Base-by-base conservation (phyloP, 2,888 invertebrate species). In the Pimpla rufipes region DNA sequence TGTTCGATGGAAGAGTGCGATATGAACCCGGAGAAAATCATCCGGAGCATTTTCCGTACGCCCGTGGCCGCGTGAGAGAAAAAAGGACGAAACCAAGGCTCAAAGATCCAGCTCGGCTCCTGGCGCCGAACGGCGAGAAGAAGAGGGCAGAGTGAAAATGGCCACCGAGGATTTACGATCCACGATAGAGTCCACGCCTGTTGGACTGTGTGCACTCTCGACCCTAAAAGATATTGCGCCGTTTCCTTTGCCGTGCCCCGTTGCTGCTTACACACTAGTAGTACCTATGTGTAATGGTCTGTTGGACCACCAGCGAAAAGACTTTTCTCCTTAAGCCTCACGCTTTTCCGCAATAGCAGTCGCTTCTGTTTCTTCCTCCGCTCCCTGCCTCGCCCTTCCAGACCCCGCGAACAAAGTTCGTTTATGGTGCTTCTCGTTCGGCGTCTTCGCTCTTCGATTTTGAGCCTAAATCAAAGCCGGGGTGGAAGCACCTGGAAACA, bases 221-320 rank as follows among this genome's bases (percentile, higher is more conserved):
- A 87, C 88, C 89, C 89, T 90, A 89, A 85, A 85, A 91, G 90
- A 90, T 91, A 91, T 91, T 90, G 87, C 87, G 87, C 86, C 88
- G 88, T 89, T 88, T 87, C 88, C 87, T 88, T 87, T 89, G 85
- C 88, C 87, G 84, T 71, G 78, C 81, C 70, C 77, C 68, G 55
- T 67, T 57, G 18, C 64, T 52, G 66, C 64, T 79, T 71, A 67
- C 47, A 7, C 68, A 73, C 45, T 80, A 68, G 57, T 73, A n/a
- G n/a, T n/a, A n/a, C 73, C 67, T 11, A 13, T n/a, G 18, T 76
- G 73, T 35, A 35, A 37, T 37, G 59, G 37, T 59, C 59, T 37
- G 50, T 52, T 77, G 47, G 57, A 64, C 68, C 71, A 67, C 64
- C 55, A n/a, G 62, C 66, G 73, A 68, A 83, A 79, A 71, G 68